Conservation (phyloP, 2,888 invertebrate genomes). For the Dynastes grantii region DNA sequence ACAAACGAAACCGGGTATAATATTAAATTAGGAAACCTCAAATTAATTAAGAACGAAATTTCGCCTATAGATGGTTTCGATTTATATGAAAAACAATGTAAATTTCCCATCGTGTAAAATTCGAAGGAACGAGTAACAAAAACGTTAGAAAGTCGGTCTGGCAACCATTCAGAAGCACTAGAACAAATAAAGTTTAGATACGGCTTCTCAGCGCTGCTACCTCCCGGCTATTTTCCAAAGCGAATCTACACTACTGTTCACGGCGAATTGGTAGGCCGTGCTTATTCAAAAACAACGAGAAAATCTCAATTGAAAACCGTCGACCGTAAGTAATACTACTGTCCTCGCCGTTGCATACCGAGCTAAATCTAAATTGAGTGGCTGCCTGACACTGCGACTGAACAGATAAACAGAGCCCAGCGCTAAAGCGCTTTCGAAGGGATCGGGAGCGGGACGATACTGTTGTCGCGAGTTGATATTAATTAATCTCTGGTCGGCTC, state of each 20-base stretch:
- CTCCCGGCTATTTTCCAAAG: slow-evolving; percentile 24
- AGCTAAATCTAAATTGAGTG: slow-evolving; percentile 7
- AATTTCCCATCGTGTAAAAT: neutral
- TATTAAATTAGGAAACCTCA: too few relatives aligned
- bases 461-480: too few relatives aligned
- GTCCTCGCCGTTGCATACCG: slow-evolving; percentile 17
- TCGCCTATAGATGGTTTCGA: too few relatives aligned
- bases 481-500: too few relatives aligned
- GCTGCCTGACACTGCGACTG: neutral
- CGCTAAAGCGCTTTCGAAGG: neutral
- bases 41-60: too few relatives aligned
- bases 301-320: slow-evolving; percentile 38
- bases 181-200: slow-evolving; percentile 30
- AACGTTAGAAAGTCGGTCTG: neutral
- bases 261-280: slow-evolving; percentile 31
- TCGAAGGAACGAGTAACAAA: neutral
- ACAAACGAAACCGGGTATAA: too few relatives aligned
- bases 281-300: slow-evolving; percentile 40
- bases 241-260: slow-evolving; percentile 22
- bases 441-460: neutral
- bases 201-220: neutral
- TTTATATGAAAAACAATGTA: too few relatives aligned
- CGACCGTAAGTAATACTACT: slow-evolving; percentile 39
- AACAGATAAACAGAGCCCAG: neutral
- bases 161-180: neutral